These are phyloP conservation scores for Rhinogobio ventralis DNA, from an alignment of 2,797 vertebrate genomes.

Conservation along the genomic window DNA sequence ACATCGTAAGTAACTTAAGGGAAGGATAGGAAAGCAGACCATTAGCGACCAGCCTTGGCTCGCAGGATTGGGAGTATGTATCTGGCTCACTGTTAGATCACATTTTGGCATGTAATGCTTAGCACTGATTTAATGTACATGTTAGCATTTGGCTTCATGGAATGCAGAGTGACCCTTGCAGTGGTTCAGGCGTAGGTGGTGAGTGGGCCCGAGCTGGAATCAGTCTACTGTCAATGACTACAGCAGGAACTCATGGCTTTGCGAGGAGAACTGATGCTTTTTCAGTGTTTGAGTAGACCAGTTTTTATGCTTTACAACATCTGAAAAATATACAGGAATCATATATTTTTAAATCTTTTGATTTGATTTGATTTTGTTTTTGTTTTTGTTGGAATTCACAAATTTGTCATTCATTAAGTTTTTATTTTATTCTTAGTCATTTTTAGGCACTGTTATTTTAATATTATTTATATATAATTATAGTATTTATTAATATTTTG, in stretches of 20 bases:
- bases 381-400: neutral
- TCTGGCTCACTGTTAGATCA: conserved; percentile 20
- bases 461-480: neutral
- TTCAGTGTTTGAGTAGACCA: neutral
- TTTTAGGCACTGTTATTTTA: neutral
- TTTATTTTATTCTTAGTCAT: neutral
- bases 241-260: neutral
- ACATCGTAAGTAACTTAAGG: conserved; percentile 66
- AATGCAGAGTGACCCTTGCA: conserved; percentile 20
- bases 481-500: neutral
- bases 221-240: neutral
- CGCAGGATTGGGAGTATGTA: conserved; percentile 42
- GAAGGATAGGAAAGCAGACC: conserved; percentile 8
- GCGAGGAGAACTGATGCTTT: neutral
- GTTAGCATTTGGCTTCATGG: conserved; percentile 23
- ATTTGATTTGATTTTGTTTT: no score
- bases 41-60: neutral
- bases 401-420: neutral
- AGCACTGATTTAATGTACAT: conserved; percentile 25
- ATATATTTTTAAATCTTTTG: no score
- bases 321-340: neutral
- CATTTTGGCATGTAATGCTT: conserved; percentile 18
- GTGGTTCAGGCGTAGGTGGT: conserved; percentile 30
- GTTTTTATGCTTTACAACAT: neutral
- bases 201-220: conserved; percentile 35